phyloP scores from a whole-genome alignment of 2,113 vertebrate genomes.

The Poicephalus meyeri region DNA sequence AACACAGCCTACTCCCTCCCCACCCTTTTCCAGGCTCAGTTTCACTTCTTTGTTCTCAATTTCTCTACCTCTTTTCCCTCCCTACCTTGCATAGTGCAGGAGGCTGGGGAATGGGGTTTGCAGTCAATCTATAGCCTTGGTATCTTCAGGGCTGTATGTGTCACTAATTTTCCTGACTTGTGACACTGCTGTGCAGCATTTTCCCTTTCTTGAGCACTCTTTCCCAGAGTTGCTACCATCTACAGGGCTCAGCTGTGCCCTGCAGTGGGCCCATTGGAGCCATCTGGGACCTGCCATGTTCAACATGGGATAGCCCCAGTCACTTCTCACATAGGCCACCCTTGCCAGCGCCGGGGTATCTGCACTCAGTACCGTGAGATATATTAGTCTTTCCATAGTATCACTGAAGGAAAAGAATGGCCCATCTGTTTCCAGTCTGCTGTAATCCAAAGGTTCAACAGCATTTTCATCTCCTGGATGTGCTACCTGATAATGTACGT shows the following conservation, averaged over 20 bases:
- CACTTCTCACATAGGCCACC: not conserved
- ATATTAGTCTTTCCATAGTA: not conserved
- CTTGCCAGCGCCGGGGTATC: not conserved
- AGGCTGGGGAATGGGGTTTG: not conserved
- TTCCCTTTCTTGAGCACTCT: not conserved
- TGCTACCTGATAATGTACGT: not conserved
- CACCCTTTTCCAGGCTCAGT: not conserved
- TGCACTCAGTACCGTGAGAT: not conserved
- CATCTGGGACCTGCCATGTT: not conserved
- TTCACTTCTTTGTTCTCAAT: not conserved
- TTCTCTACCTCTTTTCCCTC: not conserved
- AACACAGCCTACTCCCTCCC: not conserved
- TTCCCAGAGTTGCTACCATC: not conserved
- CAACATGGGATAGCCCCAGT: not conserved
- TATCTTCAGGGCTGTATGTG: not conserved
- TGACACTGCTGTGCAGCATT: not conserved
- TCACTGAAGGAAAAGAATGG: not conserved
- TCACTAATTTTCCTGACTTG: not conserved
- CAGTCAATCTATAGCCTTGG: not conserved
- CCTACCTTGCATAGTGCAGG: rapidly evolving
- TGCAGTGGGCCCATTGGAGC: not conserved
- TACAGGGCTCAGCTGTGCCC: not conserved
- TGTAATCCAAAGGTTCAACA: not conserved
- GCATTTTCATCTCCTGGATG: not conserved
- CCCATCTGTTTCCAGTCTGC: not conserved